These are phyloP conservation scores for Mus pahari DNA, from an alignment of 2,113 vertebrate genomes.

Conservation along the genomic window DNA sequence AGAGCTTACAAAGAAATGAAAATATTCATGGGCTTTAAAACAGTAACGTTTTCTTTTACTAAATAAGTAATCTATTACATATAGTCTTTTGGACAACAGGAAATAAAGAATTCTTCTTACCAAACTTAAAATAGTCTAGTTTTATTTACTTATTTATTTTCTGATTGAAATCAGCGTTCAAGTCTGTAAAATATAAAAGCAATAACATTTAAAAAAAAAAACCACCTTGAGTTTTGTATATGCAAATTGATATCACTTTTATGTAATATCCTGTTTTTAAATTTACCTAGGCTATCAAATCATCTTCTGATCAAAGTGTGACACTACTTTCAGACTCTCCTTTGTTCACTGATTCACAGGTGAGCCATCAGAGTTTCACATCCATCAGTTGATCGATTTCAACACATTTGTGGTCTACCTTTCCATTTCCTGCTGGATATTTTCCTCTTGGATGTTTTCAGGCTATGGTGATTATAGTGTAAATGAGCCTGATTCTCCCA, in stretches of 20 bases:
- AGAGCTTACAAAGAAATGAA: conserved; percentile 18
- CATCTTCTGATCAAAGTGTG: background rate
- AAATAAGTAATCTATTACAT: conserved; percentile 56
- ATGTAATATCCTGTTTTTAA: background rate
- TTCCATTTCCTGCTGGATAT: conserved; percentile 8
- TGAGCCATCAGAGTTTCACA: background rate
- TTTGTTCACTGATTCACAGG: background rate
- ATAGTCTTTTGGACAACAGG: background rate
- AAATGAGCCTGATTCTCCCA: conserved; percentile 14
- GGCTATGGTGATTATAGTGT: background rate
- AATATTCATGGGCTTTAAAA: conserved; percentile 57
- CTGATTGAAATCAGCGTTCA: background rate
- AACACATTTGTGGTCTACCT: background rate
- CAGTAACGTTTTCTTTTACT: conserved; percentile 57
- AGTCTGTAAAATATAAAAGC: background rate
- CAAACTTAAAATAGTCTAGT: background rate
- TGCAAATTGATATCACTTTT: background rate
- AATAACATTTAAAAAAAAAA: background rate
- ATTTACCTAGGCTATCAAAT: background rate
- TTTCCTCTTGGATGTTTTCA: conserved; percentile 59
- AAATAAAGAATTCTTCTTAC: background rate
- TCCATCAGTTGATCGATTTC: background rate
- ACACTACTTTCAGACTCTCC: background rate
- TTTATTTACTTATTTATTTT: background rate
- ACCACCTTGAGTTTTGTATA: background rate